phyloP scores from a whole-genome alignment of 1,140 invertebrate genomes.

The Trichonephila inaurata region DNA sequence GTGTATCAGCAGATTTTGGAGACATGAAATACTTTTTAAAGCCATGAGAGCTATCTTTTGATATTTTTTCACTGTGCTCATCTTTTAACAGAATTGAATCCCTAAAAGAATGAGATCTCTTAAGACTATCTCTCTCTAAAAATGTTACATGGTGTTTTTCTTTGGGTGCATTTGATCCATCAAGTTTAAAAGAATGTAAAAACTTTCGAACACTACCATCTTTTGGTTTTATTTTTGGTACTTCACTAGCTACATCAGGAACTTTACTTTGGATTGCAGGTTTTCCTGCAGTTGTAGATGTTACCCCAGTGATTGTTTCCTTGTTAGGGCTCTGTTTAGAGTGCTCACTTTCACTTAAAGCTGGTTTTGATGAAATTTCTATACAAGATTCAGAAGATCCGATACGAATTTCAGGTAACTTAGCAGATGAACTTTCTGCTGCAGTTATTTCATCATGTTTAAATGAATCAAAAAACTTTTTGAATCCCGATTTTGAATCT shows the following conservation, averaged over 20 bases:
- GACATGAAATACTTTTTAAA: constrained; percentile 26
- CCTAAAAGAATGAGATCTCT: constrained; percentile 51
- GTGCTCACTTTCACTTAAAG: background rate
- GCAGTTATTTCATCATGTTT: constrained; percentile 43
- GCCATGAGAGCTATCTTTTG: constrained; percentile 21
- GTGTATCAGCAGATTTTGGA: no score
- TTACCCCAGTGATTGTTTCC: background rate
- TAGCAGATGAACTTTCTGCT: background rate
- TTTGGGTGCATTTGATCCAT: background rate
- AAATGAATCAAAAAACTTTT: constrained; percentile 60
- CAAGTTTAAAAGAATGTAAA: constrained; percentile 19
- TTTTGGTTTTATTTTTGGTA: constrained; percentile 18
- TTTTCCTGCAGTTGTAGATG: background rate
- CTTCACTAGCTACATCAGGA: background rate
- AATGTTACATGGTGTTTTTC: background rate
- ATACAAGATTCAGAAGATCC: background rate
- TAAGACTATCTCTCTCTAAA: constrained; percentile 9
- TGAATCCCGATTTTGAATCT: constrained; percentile 44
- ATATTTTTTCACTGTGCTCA: background rate
- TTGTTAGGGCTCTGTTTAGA: background rate
- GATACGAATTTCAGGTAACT: background rate
- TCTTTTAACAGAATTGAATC: constrained; percentile 31
- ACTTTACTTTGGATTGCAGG: background rate
- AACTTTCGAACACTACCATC: constrained; percentile 45
- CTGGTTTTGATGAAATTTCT: background rate